Evolutionary conservation across 1,140 invertebrate species (phyloP).

Genomic region (Tenebrio molitor): DNA sequence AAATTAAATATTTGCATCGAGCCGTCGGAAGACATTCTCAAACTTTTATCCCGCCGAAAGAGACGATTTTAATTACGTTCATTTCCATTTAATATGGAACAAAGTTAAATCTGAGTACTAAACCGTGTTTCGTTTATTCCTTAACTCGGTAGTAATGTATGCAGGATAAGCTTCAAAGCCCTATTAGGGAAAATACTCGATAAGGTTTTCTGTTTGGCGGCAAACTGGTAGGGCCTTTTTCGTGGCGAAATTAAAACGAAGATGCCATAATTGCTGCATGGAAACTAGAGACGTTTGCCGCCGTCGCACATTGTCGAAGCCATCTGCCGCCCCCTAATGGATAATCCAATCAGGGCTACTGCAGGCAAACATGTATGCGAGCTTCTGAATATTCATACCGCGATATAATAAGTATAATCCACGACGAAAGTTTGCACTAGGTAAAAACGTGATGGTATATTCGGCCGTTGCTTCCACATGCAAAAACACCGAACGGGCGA

Average conservation of each 20-base stretch:
- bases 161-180: conserved; percentile 40
- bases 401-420: conserved; percentile 49
- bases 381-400: conserved; percentile 50
- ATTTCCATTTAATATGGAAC: conserved; percentile 54
- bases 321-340: conserved; percentile 42
- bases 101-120: conserved; percentile 52
- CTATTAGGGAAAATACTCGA: conserved; percentile 27
- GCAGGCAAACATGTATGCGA: conserved; percentile 39
- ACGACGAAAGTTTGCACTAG: conserved; percentile 41
- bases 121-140: conserved; percentile 51
- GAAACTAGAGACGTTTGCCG: conserved; percentile 18
- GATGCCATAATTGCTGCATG: conserved; percentile 12
- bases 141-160: conserved; percentile 41
- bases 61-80: conserved; percentile 51
- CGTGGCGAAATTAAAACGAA: conserved; percentile 7
- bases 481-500: neutral
- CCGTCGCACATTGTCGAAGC: conserved; percentile 32
- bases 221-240: conserved; percentile 6
- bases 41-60: conserved; percentile 36
- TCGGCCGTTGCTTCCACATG: neutral
- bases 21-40: conserved; percentile 22
- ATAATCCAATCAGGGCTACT: conserved; percentile 49
- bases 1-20: conserved; percentile 43
- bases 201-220: conserved; percentile 31
- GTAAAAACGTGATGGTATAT: conserved; percentile 48